Evolutionary conservation across 2,797 vertebrate species (phyloP).

Genomic region (Syngnathus acus): DNA sequence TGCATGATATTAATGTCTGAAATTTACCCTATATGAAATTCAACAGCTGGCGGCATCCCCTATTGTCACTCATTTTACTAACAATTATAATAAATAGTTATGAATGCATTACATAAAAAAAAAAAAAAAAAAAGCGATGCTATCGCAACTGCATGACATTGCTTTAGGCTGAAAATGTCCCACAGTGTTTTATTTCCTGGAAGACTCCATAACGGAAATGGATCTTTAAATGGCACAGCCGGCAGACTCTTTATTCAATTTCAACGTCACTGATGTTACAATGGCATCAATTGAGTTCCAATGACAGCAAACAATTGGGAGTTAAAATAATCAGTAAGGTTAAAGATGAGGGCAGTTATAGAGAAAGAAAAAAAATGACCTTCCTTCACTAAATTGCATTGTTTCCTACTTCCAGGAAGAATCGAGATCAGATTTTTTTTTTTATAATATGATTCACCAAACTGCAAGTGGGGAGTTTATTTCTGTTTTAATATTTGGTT

Average conservation of each 20-base stretch:
- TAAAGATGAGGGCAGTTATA: neutral
- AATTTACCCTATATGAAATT: constrained; percentile 11
- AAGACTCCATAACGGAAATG: neutral
- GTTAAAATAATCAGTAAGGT: neutral
- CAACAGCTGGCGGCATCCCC: neutral
- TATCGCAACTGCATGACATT: neutral
- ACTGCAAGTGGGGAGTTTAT: neutral
- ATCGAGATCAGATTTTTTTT: neutral
- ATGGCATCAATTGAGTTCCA: neutral
- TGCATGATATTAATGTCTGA: constrained; percentile 47
- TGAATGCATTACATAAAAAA: neutral
- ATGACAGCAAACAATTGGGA: neutral
- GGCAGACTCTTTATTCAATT: neutral
- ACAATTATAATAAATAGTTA: neutral
- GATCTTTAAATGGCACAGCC: neutral
- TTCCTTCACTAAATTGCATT: neutral
- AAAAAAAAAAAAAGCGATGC: too few relatives aligned
- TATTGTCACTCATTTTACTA: neutral
- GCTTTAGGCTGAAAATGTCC: neutral
- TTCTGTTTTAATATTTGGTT: neutral
- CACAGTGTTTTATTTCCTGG: neutral
- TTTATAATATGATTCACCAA: neutral
- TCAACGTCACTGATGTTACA: neutral
- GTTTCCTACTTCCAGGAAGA: neutral
- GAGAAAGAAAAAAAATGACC: neutral